Evolutionary conservation across 2,797 vertebrate species (phyloP).

Genomic region (Forpus xanthops): DNA sequence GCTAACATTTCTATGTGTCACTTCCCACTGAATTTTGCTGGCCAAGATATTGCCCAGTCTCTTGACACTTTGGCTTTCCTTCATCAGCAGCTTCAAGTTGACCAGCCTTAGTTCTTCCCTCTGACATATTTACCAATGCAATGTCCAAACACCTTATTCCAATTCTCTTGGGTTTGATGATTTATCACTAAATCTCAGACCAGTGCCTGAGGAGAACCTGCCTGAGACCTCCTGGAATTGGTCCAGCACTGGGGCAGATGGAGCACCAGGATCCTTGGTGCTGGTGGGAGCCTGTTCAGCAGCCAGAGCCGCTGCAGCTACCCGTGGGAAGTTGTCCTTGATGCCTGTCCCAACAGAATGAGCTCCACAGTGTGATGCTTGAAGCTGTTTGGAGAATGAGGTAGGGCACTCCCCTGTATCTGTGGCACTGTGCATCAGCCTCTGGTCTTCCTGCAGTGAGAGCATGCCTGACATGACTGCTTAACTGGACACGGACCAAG

Average conservation of each 20-base stretch:
- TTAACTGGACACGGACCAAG: background rate
- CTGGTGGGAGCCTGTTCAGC: background rate
- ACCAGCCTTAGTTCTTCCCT: background rate
- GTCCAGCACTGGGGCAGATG: background rate
- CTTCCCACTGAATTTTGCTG: background rate
- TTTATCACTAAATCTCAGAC: background rate
- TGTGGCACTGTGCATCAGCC: background rate
- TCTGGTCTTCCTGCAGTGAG: background rate
- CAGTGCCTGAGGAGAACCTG: background rate
- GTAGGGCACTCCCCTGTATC: background rate
- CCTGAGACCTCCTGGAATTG: background rate
- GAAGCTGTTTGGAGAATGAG: background rate
- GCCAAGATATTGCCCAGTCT: background rate
- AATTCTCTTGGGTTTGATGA: background rate
- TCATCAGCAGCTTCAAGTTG: background rate
- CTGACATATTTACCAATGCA: background rate
- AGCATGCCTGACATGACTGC: accelerated
- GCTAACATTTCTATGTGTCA: background rate
- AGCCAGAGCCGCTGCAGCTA: background rate
- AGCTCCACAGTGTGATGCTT: background rate
- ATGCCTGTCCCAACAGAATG: background rate
- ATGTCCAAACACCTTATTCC: background rate
- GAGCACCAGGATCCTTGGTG: background rate
- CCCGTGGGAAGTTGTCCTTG: background rate
- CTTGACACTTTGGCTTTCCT: background rate